Conservation (phyloP, 2,797 vertebrate species). For the Acanthiza pusilla region DNA sequence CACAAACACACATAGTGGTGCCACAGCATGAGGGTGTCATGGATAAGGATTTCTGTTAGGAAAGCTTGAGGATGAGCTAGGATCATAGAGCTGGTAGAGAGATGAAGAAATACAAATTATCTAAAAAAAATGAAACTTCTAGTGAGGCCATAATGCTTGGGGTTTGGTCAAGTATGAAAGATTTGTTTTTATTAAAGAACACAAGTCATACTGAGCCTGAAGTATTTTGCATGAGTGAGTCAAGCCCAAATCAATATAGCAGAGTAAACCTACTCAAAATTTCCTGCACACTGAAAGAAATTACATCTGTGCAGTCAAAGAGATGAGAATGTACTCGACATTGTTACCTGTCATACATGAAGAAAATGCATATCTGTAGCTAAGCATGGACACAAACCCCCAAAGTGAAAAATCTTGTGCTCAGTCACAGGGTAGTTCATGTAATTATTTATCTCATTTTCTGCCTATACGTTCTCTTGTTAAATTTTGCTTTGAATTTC, state of each 20-base stretch:
- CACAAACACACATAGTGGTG: neutral
- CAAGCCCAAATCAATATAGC: neutral
- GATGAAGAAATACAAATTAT: neutral
- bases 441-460: neutral
- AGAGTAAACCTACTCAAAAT: neutral
- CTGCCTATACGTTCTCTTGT: neutral
- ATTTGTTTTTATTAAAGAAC: neutral
- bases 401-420: neutral
- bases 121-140: neutral
- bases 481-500: neutral
- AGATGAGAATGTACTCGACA: neutral
- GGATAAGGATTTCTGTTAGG: neutral
- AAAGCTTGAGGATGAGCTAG: neutral
- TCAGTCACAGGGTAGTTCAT: neutral
- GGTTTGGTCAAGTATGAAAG: neutral
- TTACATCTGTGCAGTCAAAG: neutral
- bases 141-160: neutral
- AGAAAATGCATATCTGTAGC: neutral
- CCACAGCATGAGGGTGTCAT: rapidly evolving
- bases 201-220: neutral
- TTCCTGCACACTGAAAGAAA: neutral
- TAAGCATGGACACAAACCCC: neutral
- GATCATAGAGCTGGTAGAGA: neutral
- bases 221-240: neutral
- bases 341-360: neutral